Percentiles rank a stretch among this genome's conserved stretches.
phyloP scores from a whole-genome alignment of 1,140 invertebrate genomes.

The Helicoverpa armigera region DNA sequence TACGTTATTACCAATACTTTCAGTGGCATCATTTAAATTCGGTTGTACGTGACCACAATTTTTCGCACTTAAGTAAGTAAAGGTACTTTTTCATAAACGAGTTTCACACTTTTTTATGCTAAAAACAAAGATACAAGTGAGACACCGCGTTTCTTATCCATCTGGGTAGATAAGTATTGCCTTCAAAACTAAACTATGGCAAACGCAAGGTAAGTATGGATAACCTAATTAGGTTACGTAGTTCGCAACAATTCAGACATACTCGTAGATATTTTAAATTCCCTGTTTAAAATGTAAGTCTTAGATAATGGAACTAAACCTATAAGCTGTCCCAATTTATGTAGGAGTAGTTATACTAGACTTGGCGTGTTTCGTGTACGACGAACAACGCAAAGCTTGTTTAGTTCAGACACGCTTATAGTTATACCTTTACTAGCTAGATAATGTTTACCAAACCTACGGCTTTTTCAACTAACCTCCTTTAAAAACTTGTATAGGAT shows the following conservation, averaged over 20 bases:
- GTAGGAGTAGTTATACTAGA: background rate
- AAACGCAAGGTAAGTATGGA: too few species aligned
- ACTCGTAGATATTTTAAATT: background rate
- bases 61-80: too few species aligned
- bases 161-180: too few species aligned
- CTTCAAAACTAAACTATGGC: too few species aligned
- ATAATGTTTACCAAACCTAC: slow-evolving; percentile 12
- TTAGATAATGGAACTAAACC: background rate
- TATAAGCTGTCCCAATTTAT: slow-evolving; percentile 25
- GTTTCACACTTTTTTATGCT: too few species aligned
- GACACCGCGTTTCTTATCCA: too few species aligned
- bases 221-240: background rate
- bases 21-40: too few species aligned
- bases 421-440: background rate
- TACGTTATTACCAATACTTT: too few species aligned
- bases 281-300: slow-evolving; percentile 10
- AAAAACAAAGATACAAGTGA: too few species aligned
- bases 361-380: slow-evolving; percentile 20
- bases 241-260: background rate
- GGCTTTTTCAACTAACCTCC: background rate
- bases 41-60: too few species aligned
- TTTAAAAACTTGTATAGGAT: background rate
- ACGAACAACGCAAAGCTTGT: slow-evolving; percentile 12
- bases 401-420: slow-evolving; percentile 32
- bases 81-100: too few species aligned